A percentile compares a stretch with the other conserved stretches of the same genome.
These are phyloP conservation scores for Rhopalosiphum maidis DNA, from an alignment of 1,140 invertebrate genomes.

Conservation along the genomic window DNA sequence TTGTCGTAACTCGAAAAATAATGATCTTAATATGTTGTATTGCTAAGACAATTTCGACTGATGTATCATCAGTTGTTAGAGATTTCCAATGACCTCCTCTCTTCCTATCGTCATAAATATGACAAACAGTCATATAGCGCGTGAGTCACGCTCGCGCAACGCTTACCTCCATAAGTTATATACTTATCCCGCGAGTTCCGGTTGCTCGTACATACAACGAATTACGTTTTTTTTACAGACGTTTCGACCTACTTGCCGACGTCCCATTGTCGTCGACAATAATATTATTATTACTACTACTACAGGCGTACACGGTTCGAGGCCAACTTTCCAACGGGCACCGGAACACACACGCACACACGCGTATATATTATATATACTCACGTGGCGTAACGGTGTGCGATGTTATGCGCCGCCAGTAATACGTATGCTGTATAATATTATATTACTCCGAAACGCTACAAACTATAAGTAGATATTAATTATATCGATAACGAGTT, in stretches of 20 bases:
- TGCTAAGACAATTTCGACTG: background rate
- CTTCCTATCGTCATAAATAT: background rate
- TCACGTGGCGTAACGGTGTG: constrained; percentile 3
- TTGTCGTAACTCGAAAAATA: background rate
- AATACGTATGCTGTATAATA: background rate
- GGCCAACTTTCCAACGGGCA: constrained; percentile 17
- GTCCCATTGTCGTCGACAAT: background rate
- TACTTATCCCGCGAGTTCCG: background rate
- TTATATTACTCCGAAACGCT: background rate
- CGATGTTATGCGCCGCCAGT: background rate
- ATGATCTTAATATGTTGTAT: background rate
- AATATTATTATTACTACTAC: background rate
- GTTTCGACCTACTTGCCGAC: background rate
- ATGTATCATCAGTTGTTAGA: background rate
- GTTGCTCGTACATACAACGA: background rate
- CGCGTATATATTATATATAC: background rate
- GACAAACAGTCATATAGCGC: background rate
- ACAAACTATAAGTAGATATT: background rate
- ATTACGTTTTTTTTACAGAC: background rate
- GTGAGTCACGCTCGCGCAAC: background rate
- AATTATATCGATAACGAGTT: background rate
- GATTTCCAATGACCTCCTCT: background rate
- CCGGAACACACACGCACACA: background rate
- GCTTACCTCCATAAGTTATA: background rate
- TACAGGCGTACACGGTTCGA: background rate